Base-by-base conservation (phyloP, 2,888 invertebrate genomes). In the Julus scandinavius region DNA sequence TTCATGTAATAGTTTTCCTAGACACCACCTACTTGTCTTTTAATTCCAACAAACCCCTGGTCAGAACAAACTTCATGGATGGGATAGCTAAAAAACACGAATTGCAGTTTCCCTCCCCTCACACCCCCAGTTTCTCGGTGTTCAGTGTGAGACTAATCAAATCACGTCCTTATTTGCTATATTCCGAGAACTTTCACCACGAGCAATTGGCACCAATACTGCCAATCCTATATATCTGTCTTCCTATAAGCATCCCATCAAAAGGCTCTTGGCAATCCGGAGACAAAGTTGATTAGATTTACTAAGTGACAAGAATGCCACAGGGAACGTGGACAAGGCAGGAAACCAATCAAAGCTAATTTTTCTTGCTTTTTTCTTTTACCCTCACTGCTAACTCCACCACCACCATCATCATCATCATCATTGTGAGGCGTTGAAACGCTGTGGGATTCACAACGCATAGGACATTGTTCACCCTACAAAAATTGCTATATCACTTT, bases 221-320 rank as follows among this genome's bases (percentile, higher is more conserved):
- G 80, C 50, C 50, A 87, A 50, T 87, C 80, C 80, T 7, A 41
- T 87, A 40, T 41, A 41, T 87, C 38, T 29, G 41, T 87, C 17
- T 87, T 29, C 40, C 29, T 87, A 49, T 87, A 41, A 20, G 88
- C 87, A 50, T 72, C 45, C 41, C 88, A 80, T 88, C 80, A 88
- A 80, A 72, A 38, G 58, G 83, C 88, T 88, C 40, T 72, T 87
- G 86, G 88, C 88, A 87, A 88, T 87, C 87, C 29, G 83, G 63
- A 87, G 88, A 88, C 88, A 88, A 88, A 80, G 86, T 63, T 88
- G 87, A 88, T 88, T 50, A 88, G 88, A 88, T 88, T 88, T 88
- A 63, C 88, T 88, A 88, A 88, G 88, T 88, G 88, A 88, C 88
- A 88, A 86, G 87, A 88, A 88, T 88, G 88, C 87, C 88, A 88